Base-by-base conservation (phyloP, 2,888 invertebrate genomes). In the Tortricodes alternella region DNA sequence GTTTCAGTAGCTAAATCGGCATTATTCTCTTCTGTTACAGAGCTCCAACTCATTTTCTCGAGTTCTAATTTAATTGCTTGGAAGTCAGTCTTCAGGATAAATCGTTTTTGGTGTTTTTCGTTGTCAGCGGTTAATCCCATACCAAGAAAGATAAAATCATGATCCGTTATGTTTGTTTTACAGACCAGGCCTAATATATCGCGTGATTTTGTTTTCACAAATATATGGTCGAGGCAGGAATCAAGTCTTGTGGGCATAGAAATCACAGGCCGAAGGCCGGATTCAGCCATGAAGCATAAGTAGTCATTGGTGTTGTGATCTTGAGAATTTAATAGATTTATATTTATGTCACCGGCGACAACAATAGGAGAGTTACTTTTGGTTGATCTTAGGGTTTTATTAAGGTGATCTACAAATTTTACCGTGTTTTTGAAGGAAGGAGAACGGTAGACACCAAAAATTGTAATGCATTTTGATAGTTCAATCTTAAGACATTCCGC, bases 181-280 rank as follows among this genome's bases (percentile, higher is more conserved):
- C 23, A 23, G 2, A 34, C 34, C 27, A 27, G 27, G 19, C 21
- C 23, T 6, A 35, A 13, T 21, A 46, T 46, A 13, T 35, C 21
- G 1, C 8, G 27, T 3, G 27, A 46, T 46, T 21, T 46, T 46
- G 21, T 19, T 46, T 19, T 46, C 46, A 13, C 46, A 8, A 27
- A 27, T 27, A 34, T 34, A 13, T 34, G 32, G 11, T 34, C 32
- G 1, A 34, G 38, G 16, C 43, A 24, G 5, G 43, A 16, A 4
- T 18, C 43, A 2, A 41, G 41, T 24, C 41, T 15, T 5, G 29
- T 29, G 2, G 16, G 27, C 9, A 15, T 5, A 7, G 27, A 27
- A 29, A 18, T 43, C 15, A 9, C 27, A 1, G 29, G 15, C 16
- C n/a, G 16, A 43, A 43, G 8, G 13, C 29, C 43, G 5, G 11